These are phyloP conservation scores for Spinibarbus caldwelli DNA, from an alignment of 2,797 vertebrate species.

Conservation along the genomic window DNA sequence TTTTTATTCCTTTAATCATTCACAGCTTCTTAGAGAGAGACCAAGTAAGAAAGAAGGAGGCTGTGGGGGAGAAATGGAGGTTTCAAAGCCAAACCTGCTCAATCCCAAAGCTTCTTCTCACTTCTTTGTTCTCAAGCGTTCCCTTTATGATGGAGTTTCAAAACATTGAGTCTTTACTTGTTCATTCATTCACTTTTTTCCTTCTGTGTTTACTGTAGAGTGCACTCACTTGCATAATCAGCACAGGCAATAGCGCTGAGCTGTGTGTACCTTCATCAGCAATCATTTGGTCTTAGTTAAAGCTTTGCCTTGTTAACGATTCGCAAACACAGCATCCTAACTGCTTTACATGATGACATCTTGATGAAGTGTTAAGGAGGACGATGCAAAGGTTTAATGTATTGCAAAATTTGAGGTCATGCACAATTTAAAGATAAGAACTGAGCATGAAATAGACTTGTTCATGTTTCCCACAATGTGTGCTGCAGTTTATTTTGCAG, in stretches of 20 bases:
- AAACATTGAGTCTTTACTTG: background rate
- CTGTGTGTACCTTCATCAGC: constrained; percentile 3
- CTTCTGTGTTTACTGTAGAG: constrained; percentile 28
- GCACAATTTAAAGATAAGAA: background rate
- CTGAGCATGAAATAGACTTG: background rate
- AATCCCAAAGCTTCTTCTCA: constrained; percentile 23
- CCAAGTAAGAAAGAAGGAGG: constrained; percentile 13
- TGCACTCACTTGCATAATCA: background rate
- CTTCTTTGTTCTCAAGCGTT: constrained; percentile 30
- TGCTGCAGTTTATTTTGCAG: background rate
- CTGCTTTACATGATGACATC: background rate
- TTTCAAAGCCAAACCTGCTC: constrained; percentile 46
- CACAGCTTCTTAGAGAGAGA: constrained; percentile 53
- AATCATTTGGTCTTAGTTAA: constrained; percentile 2
- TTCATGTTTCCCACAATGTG: background rate
- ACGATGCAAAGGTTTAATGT: background rate
- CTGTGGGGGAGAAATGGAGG: constrained; percentile 32
- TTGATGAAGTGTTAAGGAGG: background rate
- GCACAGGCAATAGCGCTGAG: background rate
- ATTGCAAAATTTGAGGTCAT: background rate
- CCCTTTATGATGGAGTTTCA: constrained; percentile 30
- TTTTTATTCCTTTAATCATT: constrained; percentile 58
- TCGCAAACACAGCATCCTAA: background rate
- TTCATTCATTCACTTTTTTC: constrained; percentile 24
- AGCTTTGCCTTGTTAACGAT: background rate